Conservation (phyloP, 2,888 invertebrate genomes). For the Gari tellinella region DNA sequence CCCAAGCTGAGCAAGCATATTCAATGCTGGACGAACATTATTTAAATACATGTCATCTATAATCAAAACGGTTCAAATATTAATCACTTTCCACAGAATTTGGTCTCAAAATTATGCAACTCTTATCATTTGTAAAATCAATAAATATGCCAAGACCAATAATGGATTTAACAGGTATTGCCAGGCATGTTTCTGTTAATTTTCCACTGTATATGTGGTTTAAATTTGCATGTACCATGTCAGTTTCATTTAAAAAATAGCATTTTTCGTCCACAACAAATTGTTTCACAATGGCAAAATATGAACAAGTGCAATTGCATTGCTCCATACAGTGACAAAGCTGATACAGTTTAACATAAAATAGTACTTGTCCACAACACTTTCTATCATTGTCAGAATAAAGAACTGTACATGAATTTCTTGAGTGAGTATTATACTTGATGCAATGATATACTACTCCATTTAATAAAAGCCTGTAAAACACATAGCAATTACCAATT, state of each 20-base stretch:
- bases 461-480: slow-evolving; percentile 22
- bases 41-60: too few species aligned
- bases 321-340: slow-evolving; percentile 12
- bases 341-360: slow-evolving; percentile 25
- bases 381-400: slow-evolving; percentile 6
- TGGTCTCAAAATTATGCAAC: background rate
- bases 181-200: background rate
- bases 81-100: slow-evolving; percentile 12
- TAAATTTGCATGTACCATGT: slow-evolving; percentile 12
- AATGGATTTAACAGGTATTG: background rate
- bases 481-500: slow-evolving; percentile 24
- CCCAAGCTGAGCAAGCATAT: too few species aligned
- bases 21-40: too few species aligned
- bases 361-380: slow-evolving; percentile 17
- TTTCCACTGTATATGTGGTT: slow-evolving; percentile 10
- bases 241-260: background rate
- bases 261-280: background rate
- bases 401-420: slow-evolving; percentile 35
- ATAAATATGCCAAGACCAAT: slow-evolving; percentile 1
- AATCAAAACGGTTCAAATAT: too few species aligned
- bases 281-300: slow-evolving; percentile 7
- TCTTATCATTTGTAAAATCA: background rate
- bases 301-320: slow-evolving; percentile 6
- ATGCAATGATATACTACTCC: slow-evolving; percentile 17
- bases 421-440: slow-evolving; percentile 23